Evolutionary conservation across 2,888 invertebrate genomes (phyloP), one percentile per base, ranked within the genome.

Genomic region (Caenorhabditis sp.): DNA sequence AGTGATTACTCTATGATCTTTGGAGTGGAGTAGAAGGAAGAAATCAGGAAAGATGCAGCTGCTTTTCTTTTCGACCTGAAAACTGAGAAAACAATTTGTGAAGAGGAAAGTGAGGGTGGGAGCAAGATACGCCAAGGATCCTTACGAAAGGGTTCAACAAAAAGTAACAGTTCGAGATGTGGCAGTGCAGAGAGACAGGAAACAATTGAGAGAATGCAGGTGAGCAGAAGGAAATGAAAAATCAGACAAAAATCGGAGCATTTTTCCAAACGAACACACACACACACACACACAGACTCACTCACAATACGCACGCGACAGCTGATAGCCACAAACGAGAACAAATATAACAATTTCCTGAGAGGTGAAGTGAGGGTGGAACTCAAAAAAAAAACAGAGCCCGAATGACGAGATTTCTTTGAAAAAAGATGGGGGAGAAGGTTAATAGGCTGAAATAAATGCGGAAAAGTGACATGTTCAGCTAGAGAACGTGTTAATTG

Each of bases 271-370:
- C 56, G 30, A 70, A 70, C 70, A 43, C 37, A 70, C 59, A 68
- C 52, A 70, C 59, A 70, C 59, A 76, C 52, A 26, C 46, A 53
- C 26, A 52, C 37, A 32, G 13, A n/a, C 30, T 9, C 32, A n/a
- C 15, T 30, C 45, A 58, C 71, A 71, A 61, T 71, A 71, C 62
- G 62, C 61, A 53, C 62, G 68, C 75, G 68, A 75, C 75, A 75
- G 71, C 76, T 70, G 76, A 76, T 70, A 76, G 71, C 71, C 71
- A 71, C 68, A 62, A 75, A 68, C 75, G 50, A 50, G 62, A 66
- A 62, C 75, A 75, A 66, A 75, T 65, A 63, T 58, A 66, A 56
- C 46, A 55, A 55, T 32, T 53, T 45, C 53, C 13, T 17, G 65
- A 48, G 56, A 48, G 13, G 35, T 17, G 32, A 26, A 22, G 35